phyloP scores from a whole-genome alignment of 2,888 invertebrate species.

The Euzetes globulus region DNA sequence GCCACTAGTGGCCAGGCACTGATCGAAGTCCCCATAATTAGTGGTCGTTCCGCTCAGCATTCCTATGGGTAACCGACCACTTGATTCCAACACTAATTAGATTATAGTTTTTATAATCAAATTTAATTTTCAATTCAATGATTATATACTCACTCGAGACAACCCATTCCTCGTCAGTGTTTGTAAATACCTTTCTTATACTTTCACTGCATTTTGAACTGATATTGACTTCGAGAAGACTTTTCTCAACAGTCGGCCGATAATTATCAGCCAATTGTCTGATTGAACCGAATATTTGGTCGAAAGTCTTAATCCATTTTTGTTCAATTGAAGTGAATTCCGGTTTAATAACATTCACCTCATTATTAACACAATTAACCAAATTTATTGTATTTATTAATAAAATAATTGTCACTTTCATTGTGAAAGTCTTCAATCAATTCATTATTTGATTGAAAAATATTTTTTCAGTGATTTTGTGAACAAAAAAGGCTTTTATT shows the following conservation, averaged over 20 bases:
- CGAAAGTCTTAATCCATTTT: conserved; percentile 8
- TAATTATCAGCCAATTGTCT: not conserved
- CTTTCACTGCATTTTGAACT: conserved; percentile 5
- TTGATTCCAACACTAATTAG: conserved; percentile 24
- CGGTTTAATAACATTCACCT: no score
- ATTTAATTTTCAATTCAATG: not conserved
- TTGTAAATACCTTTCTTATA: not conserved
- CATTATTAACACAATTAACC: no score
- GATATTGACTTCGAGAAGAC: conserved; percentile 3
- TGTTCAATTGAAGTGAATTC: not conserved
- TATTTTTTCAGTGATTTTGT: no score
- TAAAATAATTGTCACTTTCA: no score
- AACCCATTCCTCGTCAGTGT: conserved; percentile 24
- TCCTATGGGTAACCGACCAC: conserved; percentile 24
- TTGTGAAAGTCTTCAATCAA: no score
- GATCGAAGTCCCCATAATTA: conserved; percentile 31
- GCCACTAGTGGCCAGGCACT: conserved; percentile 17
- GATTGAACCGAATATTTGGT: not conserved
- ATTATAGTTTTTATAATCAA: not conserved
- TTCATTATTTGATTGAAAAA: no score
- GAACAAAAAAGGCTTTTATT: no score
- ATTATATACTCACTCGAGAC: conserved; percentile 3
- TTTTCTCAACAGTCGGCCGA: not conserved
- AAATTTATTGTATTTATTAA: no score
- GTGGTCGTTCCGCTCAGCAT: conserved; percentile 30